Evolutionary conservation across 2,113 vertebrate species (phyloP).

Genomic region (Etia nguti): DNA sequence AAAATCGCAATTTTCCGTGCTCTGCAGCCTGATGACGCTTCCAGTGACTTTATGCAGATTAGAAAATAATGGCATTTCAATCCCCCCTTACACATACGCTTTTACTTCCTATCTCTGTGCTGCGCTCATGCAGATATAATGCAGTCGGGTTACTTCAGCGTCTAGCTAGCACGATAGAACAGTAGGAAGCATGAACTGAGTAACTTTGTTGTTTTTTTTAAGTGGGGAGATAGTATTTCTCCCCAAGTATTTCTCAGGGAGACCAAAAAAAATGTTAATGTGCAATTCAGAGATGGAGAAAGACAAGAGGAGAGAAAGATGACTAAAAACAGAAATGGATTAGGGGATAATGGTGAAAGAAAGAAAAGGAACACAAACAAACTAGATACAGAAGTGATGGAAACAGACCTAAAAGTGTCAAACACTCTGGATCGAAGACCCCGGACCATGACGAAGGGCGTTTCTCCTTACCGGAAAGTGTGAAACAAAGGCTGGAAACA

Average conservation of each 20-base stretch:
- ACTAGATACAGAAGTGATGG: background rate
- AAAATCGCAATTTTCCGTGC: background rate
- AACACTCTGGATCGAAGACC: background rate
- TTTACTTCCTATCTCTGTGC: background rate
- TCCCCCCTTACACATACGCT: background rate
- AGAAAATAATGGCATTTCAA: background rate
- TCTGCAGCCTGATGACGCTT: background rate
- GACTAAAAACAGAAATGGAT: background rate
- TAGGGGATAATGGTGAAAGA: background rate
- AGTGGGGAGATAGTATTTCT: no score
- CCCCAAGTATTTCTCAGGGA: background rate
- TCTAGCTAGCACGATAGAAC: background rate
- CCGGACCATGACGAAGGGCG: background rate
- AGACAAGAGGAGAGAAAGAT: background rate
- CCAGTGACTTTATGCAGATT: background rate
- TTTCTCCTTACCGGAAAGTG: slow-evolving; percentile 34
- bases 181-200: background rate
- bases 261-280: background rate
- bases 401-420: background rate
- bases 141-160: background rate
- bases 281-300: background rate
- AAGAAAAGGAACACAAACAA: background rate
- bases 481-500: slow-evolving; percentile 58
- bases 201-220: background rate
- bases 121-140: background rate